These are phyloP conservation scores for Apoda limacodes DNA, from an alignment of 2,888 invertebrate genomes.

Conservation along the genomic window DNA sequence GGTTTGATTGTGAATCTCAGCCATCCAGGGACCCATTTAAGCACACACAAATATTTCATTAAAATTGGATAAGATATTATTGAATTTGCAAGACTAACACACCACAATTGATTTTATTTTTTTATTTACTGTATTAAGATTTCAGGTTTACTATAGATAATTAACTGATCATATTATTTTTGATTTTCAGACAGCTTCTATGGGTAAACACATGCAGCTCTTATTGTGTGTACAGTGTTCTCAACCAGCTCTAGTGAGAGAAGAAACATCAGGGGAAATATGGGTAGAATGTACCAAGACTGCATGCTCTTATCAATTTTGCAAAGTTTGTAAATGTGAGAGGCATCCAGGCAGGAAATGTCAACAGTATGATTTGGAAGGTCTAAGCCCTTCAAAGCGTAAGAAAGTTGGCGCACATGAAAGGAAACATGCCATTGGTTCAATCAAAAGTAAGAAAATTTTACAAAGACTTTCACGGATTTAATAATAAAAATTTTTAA, in stretches of 20 bases:
- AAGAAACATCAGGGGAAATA: constrained; percentile 52
- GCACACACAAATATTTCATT: too few relatives aligned
- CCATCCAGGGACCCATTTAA: too few relatives aligned
- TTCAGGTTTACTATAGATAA: too few relatives aligned
- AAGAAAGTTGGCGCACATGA: constrained; percentile 37
- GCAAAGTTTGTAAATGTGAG: constrained; percentile 54
- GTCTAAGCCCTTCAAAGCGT: constrained; percentile 61
- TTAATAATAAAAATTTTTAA: too few relatives aligned
- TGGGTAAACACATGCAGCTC: constrained; percentile 44
- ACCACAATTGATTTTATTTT: too few relatives aligned
- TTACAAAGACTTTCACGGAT: constrained; percentile 51
- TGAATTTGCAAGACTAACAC: too few relatives aligned
- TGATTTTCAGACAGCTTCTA: constrained; percentile 48
- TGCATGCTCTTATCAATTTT: constrained; percentile 63
- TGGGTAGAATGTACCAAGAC: constrained; percentile 65
- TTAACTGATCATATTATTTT: too few relatives aligned
- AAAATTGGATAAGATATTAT: too few relatives aligned
- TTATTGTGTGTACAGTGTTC: constrained; percentile 46
- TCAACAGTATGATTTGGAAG: constrained; percentile 50
- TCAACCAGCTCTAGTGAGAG: constrained; percentile 56
- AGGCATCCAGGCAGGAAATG: constrained; percentile 53
- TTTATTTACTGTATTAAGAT: too few relatives aligned
- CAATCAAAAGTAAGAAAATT: constrained; percentile 54
- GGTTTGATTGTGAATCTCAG: too few relatives aligned
- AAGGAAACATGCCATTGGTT: constrained; percentile 39